Evolutionary conservation across 2,797 vertebrate species (phyloP), one percentile per base, ranked within the genome.

Genomic region (Pagetopsis macropterus): DNA sequence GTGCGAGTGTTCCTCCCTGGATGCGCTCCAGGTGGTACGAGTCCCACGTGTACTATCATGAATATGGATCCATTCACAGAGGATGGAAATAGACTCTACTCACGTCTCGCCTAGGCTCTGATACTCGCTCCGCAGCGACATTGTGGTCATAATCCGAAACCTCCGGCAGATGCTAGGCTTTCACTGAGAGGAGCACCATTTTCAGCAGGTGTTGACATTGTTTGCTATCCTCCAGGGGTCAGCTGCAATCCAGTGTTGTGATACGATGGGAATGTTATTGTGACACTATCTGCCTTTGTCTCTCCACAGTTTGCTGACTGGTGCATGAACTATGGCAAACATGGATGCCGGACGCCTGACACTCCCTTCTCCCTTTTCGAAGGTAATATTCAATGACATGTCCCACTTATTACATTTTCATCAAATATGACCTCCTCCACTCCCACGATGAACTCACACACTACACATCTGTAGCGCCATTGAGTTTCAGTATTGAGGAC

Each of bases 301-400:
- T 62, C 43, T 45, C 31, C 71, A 56, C 89, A 99, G 98, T 99
- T 99, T 93, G 98, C 96, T 70, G 98, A 99, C 79, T 99, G 97
- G 97, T 99, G 98, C 86, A 95, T 99, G 91, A 96, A 97, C 89
- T 99, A 98, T 0, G 98, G 98, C 21, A 94, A 93, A 6, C 98
- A 99, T 0, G 97, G 97, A 16, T 99, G 98, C 91, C 93, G 96
- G 83, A 99, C 95, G 5, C 96, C 98, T 0, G 97, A 99, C 83
- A 97, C 96, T 0, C 98, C 98, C 0, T 99, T 95, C 93, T 99
- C 98, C 11, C 96, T 99, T 62, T 99, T 99, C 87, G 98, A 99
- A 97, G 98, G 98, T 99, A 98, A 83, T 14, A 64, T 33, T 10
- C 43, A 19, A 55, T 13, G 21, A 56, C 10, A 1, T n/a, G 43